Base-by-base conservation (phyloP, 1,140 invertebrate genomes). In the Sipha flava region DNA sequence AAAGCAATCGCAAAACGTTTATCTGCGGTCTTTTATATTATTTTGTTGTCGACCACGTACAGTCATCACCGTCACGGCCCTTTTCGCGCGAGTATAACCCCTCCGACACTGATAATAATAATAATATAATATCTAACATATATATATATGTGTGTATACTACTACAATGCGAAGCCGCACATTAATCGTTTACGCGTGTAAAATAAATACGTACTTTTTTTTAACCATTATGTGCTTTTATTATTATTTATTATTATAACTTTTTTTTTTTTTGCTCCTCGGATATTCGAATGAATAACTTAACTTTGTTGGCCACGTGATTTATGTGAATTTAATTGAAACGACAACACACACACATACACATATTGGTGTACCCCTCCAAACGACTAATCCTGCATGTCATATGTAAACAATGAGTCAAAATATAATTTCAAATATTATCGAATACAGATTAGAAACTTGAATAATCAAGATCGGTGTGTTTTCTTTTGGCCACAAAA, bases 1-100 rank as follows among this genome's bases (percentile, higher is more conserved):
- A 75, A 26, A 43, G 73, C 34, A 43, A 77, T 77, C 49, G 21
- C 52, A 21, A 40, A 59, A 77, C 73, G 52, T 77, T 77, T 77
- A 52, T 75, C 72, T 54, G 47, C 49, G 37, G 12, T 66, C 21
- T 5, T 26, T 66, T 66, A 43, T 66, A n/a, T n/a, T n/a, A n/a
- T n/a, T n/a, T 21, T 40, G 34, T 66, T n/a, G 14, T 43, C 59
- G 37, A n/a, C n/a, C n/a, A n/a, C n/a, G n/a, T n/a, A n/a, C n/a
- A n/a, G n/a, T n/a, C n/a, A n/a, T 26, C 6, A 12, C 16, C 37
- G 21, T 66, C 21, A 1, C 3, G 16, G 3, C 7, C 34, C 34
- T 3, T 59, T 59, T 14, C 31, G n/a, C n/a, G 3, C 62, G 21
- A n/a, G 21, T n/a, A n/a, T n/a, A n/a, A 40, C 34, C 62, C 62